Evolutionary conservation across 1,140 invertebrate species (phyloP).

Genomic region (Phortica variegata): DNA sequence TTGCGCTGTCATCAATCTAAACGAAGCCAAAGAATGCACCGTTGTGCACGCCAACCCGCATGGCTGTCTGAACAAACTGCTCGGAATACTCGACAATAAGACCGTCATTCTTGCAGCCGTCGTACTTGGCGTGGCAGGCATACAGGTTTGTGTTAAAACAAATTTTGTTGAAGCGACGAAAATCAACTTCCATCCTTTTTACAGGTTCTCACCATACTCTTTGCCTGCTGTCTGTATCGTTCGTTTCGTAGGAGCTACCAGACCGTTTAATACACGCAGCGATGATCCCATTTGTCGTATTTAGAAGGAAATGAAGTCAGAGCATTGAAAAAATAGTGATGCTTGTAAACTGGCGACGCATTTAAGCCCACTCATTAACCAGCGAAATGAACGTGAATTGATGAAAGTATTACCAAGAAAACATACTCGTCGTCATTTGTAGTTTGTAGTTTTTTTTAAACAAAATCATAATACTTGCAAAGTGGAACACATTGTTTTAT

Average conservation of each 20-base stretch:
- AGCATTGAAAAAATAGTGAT: constrained; percentile 22
- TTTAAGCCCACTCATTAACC: background rate
- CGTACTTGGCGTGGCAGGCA: constrained; percentile 74
- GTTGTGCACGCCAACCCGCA: constrained; percentile 57
- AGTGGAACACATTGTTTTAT: too few species aligned
- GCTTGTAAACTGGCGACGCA: constrained; percentile 13
- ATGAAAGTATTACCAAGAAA: constrained; percentile 3
- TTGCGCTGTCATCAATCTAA: constrained; percentile 64
- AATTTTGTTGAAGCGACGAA: background rate
- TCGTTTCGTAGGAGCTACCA: constrained; percentile 88
- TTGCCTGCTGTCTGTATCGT: constrained; percentile 84
- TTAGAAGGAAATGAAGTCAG: constrained; percentile 13
- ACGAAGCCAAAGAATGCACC: constrained; percentile 60
- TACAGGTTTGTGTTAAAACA: constrained; percentile 70
- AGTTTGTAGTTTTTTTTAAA: background rate
- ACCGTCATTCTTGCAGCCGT: constrained; percentile 73
- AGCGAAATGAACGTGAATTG: background rate
- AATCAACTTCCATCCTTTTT: constrained; percentile 36
- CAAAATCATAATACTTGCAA: constrained; percentile 7
- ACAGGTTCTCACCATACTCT: constrained; percentile 84
- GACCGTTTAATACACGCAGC: constrained; percentile 70
- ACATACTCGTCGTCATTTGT: background rate
- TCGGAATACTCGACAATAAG: constrained; percentile 67
- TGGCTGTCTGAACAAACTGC: constrained; percentile 70
- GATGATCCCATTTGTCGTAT: constrained; percentile 41